Conservation (phyloP, 2,888 invertebrate genomes). For the Mythimna albipuncta region DNA sequence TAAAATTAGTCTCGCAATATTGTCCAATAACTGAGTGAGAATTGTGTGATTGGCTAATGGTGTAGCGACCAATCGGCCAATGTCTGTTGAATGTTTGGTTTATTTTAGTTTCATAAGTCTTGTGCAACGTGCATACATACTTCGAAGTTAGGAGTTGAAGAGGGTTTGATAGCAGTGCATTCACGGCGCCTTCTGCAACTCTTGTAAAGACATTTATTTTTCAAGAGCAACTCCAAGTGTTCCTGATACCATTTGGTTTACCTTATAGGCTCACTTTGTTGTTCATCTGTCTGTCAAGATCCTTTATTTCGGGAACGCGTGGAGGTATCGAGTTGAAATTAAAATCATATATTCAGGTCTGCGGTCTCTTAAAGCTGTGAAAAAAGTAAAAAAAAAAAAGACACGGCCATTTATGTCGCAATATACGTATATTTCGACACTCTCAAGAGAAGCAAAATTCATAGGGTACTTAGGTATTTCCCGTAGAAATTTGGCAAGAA, state of each 20-base stretch:
- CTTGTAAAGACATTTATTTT: constrained; percentile 12
- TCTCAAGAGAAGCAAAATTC: too few species aligned
- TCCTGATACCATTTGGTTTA: background rate
- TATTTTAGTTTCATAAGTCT: background rate
- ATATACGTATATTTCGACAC: too few species aligned
- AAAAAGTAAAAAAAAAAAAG: too few species aligned
- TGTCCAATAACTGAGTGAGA: constrained; percentile 21
- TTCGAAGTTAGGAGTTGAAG: constrained; percentile 27
- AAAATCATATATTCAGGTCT: too few species aligned
- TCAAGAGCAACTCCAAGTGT: constrained; percentile 3
- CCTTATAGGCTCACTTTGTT: too few species aligned
- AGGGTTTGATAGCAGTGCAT: constrained; percentile 15
- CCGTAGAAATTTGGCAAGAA: too few species aligned
- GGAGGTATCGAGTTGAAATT: too few species aligned
- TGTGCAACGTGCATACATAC: constrained; percentile 15
- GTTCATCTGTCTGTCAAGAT: too few species aligned
- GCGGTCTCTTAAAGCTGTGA: too few species aligned
- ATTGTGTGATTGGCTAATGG: constrained; percentile 22
- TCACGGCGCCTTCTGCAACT: constrained; percentile 8
- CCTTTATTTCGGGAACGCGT: too few species aligned
- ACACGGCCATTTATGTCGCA: too few species aligned
- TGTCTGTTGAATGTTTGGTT: constrained; percentile 22
- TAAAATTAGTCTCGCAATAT: constrained; percentile 1
- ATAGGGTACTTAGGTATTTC: too few species aligned
- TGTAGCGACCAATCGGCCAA: constrained; percentile 15